These are phyloP conservation scores for Dryobota labecula DNA, from an alignment of 2,888 invertebrate species.

Conservation along the genomic window DNA sequence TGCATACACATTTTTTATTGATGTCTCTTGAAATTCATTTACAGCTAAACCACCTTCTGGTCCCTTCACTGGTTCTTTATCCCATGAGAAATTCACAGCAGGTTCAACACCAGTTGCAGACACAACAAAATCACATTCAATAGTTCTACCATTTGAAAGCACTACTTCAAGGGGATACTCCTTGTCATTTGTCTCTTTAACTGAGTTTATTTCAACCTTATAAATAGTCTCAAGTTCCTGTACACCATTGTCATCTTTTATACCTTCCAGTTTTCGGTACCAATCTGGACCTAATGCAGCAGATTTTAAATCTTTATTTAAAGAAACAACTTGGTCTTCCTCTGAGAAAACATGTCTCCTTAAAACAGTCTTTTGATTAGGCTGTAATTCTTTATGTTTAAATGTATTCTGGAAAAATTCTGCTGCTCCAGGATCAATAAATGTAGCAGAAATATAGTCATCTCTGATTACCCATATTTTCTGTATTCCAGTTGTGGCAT, in stretches of 20 bases:
- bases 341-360: conserved; percentile 93
- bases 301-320: conserved; percentile 91
- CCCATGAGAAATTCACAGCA: conserved; percentile 90
- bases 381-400: conserved; percentile 68
- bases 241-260: conserved; percentile 89
- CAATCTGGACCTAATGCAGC: conserved; percentile 99
- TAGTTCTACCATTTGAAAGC: conserved; percentile 93
- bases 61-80: conserved; percentile 87
- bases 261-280: conserved; percentile 92
- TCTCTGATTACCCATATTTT: conserved; percentile 98
- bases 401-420: conserved; percentile 94
- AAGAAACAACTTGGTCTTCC: conserved; percentile 82
- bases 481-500: conserved; percentile 95
- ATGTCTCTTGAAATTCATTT: conserved; percentile 96
- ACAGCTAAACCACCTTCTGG: conserved; percentile 96
- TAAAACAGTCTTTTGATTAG: conserved; percentile 76
- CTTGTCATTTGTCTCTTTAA: conserved; percentile 77
- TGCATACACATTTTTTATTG: conserved; percentile 95
- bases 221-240: conserved; percentile 91
- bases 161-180: conserved; percentile 93
- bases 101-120: conserved; percentile 98
- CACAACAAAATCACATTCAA: conserved; percentile 97
- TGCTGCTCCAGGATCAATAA: conserved; percentile 98
- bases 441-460: conserved; percentile 97
- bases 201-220: conserved; percentile 89